Percentiles rank a stretch among this genome's conserved stretches.
Evolutionary conservation across 2,797 vertebrate genomes (phyloP).

Genomic region (Hafferia zeledoni): DNA sequence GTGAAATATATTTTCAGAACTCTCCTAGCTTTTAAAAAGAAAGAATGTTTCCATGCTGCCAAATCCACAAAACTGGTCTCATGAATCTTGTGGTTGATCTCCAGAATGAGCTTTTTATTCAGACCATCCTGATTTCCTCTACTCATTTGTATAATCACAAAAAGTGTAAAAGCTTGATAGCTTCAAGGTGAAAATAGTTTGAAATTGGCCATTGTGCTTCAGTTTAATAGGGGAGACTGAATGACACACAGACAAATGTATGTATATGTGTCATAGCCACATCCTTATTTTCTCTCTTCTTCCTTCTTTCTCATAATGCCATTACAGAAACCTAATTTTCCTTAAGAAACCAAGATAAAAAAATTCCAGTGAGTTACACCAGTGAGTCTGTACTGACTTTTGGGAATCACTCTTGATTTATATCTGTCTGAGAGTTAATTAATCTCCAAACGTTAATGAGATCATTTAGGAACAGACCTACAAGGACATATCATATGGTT

Average conservation of each 20-base stretch:
- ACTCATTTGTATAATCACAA: not conserved
- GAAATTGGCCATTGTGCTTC: not conserved
- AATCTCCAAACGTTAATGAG: not conserved
- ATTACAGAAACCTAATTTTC: not conserved
- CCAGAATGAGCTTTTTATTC: not conserved
- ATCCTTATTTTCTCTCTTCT: not conserved
- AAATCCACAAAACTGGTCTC: not conserved
- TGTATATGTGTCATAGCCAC: not conserved
- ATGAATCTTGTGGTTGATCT: not conserved
- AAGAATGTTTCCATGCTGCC: not conserved
- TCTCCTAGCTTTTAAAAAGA: not conserved
- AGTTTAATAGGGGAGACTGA: not conserved
- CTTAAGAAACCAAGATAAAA: not conserved
- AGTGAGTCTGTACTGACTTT: not conserved
- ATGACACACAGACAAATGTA: not conserved
- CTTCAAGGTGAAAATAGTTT: not conserved
- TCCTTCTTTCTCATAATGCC: not conserved
- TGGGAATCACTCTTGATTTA: not conserved
- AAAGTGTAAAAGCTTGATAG: not conserved
- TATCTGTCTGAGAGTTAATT: constrained; percentile 28
- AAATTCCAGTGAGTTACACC: not conserved
- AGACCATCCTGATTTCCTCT: not conserved
- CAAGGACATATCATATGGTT: not conserved
- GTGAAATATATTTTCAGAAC: not conserved
- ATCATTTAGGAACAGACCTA: not conserved